phyloP scores from a whole-genome alignment of 2,113 vertebrate species.

The Chaetops frenatus region DNA sequence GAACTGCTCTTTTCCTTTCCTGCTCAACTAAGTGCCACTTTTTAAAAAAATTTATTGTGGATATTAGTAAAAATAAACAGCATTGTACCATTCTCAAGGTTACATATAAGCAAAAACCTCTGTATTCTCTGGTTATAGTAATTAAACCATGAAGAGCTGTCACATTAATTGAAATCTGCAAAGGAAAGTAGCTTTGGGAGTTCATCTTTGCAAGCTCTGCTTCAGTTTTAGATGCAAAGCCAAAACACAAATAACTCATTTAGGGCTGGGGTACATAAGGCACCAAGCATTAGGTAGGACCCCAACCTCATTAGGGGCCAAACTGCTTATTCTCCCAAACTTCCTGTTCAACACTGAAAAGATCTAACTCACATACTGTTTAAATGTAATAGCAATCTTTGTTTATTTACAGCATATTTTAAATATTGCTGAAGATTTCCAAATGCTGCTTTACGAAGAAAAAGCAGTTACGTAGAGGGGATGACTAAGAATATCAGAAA shows the following conservation, averaged over 20 bases:
- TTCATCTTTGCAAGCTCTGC: background rate
- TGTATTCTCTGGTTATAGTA: background rate
- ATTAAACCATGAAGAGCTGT: background rate
- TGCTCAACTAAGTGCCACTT: background rate
- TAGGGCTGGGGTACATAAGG: background rate
- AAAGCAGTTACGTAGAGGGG: background rate
- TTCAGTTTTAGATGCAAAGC: background rate
- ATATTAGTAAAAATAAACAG: background rate
- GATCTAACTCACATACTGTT: background rate
- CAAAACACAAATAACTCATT: background rate
- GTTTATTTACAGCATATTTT: background rate
- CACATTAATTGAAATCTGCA: background rate
- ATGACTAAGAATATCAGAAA: slow-evolving; percentile 21
- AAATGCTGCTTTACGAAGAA: background rate
- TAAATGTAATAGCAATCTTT: background rate
- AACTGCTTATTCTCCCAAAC: background rate
- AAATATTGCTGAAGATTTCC: background rate
- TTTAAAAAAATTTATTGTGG: background rate
- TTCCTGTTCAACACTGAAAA: background rate
- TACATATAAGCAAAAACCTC: background rate
- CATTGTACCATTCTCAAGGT: background rate
- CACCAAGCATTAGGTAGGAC: background rate
- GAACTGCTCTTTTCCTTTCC: background rate
- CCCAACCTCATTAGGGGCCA: accelerated
- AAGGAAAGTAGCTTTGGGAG: background rate